phyloP scores from a whole-genome alignment of 2,113 vertebrate genomes.

The Stegostoma tigrinum region DNA sequence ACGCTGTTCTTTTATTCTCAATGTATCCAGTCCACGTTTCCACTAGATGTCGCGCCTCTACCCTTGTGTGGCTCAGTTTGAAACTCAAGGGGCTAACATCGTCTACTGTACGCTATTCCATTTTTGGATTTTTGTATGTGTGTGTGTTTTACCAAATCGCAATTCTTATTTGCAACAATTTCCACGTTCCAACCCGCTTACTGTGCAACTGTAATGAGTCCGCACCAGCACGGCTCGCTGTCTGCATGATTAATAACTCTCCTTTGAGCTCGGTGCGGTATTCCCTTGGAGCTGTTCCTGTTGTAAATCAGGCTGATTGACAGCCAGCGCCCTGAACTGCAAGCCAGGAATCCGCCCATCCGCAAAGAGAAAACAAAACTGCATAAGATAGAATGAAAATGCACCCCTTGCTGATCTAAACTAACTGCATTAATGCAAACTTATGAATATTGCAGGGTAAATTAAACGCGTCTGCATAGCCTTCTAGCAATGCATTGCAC shows the following conservation, averaged over 20 bases:
- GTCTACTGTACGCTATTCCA: not conserved
- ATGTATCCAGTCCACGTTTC: slow-evolving; percentile 22
- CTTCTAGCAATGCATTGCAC: not conserved
- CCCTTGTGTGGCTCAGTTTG: too few species aligned
- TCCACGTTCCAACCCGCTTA: not conserved
- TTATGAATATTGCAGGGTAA: not conserved
- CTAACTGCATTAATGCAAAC: not conserved
- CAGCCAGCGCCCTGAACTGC: not conserved
- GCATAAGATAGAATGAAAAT: not conserved
- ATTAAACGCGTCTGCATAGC: not conserved
- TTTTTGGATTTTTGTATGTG: not conserved
- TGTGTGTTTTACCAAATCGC: not conserved
- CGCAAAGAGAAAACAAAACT: not conserved
- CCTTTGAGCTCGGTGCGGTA: slow-evolving; percentile 12
- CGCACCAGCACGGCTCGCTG: not conserved
- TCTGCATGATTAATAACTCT: slow-evolving; percentile 25
- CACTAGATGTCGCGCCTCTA: slow-evolving; percentile 34
- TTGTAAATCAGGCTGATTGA: slow-evolving; percentile 33
- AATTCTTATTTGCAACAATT: slow-evolving; percentile 18
- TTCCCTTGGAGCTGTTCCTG: slow-evolving; percentile 30
- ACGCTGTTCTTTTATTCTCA: not conserved
- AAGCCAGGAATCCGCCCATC: not conserved
- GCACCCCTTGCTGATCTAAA: not conserved
- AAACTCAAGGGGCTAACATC: not conserved
- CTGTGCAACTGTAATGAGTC: not conserved